Evolutionary conservation across 2,888 invertebrate genomes (phyloP).

Genomic region (Drosophila mimica): DNA sequence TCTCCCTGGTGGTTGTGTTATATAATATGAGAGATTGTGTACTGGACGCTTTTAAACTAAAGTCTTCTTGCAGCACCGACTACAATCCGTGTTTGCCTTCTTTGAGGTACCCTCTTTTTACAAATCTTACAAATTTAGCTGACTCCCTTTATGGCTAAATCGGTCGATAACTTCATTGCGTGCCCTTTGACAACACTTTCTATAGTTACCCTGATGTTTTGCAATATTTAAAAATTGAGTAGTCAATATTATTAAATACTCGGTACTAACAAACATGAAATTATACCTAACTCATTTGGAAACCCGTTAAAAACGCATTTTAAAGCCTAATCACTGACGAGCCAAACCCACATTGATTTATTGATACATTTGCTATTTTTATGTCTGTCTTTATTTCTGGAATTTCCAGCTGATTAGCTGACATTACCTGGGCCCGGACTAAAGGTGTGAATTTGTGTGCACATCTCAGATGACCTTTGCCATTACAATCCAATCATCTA

Average conservation of each 20-base stretch:
- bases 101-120: neutral
- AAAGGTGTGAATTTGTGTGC: conserved; percentile 16
- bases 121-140: neutral
- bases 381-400: neutral
- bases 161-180: neutral
- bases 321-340: neutral
- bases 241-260: neutral
- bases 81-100: neutral
- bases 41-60: neutral
- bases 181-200: neutral
- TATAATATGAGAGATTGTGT: neutral
- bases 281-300: neutral
- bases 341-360: neutral
- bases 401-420: neutral
- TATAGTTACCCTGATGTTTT: neutral
- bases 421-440: neutral
- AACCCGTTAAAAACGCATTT: neutral
- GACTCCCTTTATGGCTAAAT: neutral
- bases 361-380: too few relatives aligned
- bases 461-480: conserved; percentile 24
- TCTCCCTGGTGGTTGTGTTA: neutral
- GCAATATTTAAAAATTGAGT: neutral
- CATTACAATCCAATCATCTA: neutral
- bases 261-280: neutral
- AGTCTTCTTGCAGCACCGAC: neutral